Evolutionary conservation across 2,888 invertebrate species (phyloP).

Genomic region (Prosopocoilus inquinatus): DNA sequence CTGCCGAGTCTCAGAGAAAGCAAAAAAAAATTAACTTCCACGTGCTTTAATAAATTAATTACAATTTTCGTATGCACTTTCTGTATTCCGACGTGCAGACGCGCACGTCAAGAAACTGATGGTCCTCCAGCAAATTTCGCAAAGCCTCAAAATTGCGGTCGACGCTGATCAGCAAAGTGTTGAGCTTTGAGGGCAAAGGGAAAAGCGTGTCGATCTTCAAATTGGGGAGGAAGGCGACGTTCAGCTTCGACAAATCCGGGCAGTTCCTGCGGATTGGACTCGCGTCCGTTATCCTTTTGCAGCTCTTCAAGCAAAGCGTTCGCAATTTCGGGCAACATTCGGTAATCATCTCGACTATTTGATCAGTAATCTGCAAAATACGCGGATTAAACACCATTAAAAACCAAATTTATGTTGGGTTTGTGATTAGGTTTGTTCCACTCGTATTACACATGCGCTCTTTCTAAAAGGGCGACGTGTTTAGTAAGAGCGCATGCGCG

Average conservation of each 20-base stretch:
- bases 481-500: not conserved
- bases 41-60: slow-evolving; percentile 1
- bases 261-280: slow-evolving; percentile 26
- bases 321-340: slow-evolving; percentile 28
- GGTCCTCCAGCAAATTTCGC: not conserved
- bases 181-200: slow-evolving; percentile 20
- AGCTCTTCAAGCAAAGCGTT: slow-evolving; percentile 30
- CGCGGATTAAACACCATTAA: not conserved
- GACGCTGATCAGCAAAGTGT: slow-evolving; percentile 27
- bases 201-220: slow-evolving; percentile 18
- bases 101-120: slow-evolving; percentile 15
- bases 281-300: slow-evolving; percentile 29
- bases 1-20: not conserved
- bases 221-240: slow-evolving; percentile 32
- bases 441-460: too few relatives aligned
- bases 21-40: not conserved
- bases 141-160: not conserved
- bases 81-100: slow-evolving; percentile 30
- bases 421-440: too few relatives aligned
- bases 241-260: slow-evolving; percentile 24
- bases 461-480: slow-evolving; percentile 1
- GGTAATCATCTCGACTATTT: slow-evolving; percentile 28
- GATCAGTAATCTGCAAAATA: slow-evolving; percentile 24
- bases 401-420: not conserved
- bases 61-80: slow-evolving; percentile 10